Evolutionary conservation across 2,888 invertebrate species (phyloP).

Genomic region (Erynnis tages): DNA sequence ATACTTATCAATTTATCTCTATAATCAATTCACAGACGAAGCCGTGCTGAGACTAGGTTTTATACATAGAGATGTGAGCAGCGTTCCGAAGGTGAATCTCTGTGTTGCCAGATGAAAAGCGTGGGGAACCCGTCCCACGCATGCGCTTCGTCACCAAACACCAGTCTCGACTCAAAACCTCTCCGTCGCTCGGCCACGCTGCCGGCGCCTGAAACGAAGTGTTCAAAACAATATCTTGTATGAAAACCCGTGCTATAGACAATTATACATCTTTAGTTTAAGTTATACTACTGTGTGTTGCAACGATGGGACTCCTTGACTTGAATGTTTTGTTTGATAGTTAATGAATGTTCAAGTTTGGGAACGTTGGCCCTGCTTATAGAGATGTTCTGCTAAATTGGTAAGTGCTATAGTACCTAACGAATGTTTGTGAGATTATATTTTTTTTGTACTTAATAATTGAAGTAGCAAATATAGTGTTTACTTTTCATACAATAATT

Average conservation of each 20-base stretch:
- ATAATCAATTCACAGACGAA: no score
- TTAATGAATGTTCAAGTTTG: constrained; percentile 26
- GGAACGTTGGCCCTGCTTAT: constrained; percentile 1
- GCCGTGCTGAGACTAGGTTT: no score
- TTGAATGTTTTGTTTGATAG: constrained; percentile 16
- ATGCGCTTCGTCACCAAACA: constrained; percentile 34
- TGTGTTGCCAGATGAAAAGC: constrained; percentile 28
- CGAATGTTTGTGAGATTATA: not conserved
- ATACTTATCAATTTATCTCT: no score
- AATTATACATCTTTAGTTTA: constrained; percentile 15
- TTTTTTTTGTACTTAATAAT: no score
- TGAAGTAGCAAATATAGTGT: no score
- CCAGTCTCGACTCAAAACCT: constrained; percentile 31
- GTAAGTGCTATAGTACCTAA: constrained; percentile 30
- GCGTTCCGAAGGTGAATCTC: not conserved
- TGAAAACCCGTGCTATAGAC: constrained; percentile 28
- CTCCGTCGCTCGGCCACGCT: constrained; percentile 22
- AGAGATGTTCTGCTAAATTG: constrained; percentile 19
- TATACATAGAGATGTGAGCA: no score
- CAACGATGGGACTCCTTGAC: not conserved
- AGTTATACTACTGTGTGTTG: constrained; percentile 12
- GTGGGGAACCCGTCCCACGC: constrained; percentile 23
- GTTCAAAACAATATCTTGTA: constrained; percentile 28
- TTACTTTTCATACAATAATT: no score
- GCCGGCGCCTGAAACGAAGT: constrained; percentile 19